phyloP scores from a whole-genome alignment of 2,888 invertebrate genomes.

The Leucophenga maculata region DNA sequence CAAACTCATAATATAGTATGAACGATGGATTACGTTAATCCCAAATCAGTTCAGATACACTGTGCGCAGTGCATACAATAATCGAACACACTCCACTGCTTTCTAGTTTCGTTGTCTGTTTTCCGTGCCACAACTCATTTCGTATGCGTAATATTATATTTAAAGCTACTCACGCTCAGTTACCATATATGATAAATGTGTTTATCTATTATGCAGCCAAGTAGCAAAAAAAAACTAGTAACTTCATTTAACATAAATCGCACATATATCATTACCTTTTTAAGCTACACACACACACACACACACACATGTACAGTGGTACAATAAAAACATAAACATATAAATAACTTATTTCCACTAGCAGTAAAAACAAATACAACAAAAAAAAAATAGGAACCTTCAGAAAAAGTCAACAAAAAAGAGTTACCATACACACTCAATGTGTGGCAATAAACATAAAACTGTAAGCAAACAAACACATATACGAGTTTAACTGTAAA shows the following conservation, averaged over 20 bases:
- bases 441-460: slow-evolving; percentile 25
- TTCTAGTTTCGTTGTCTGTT: neutral
- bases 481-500: neutral
- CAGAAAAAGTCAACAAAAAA: neutral
- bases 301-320: neutral
- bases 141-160: neutral
- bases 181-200: neutral
- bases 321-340: slow-evolving; percentile 2
- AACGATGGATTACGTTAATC: too few relatives aligned
- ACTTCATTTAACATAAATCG: slow-evolving; percentile 20
- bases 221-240: neutral
- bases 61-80: too few relatives aligned
- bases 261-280: slow-evolving; percentile 24
- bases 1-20: too few relatives aligned
- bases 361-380: neutral
- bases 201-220: slow-evolving; percentile 1
- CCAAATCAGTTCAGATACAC: too few relatives aligned
- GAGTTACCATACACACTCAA: slow-evolving; percentile 5
- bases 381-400: neutral
- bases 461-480: slow-evolving; percentile 4
- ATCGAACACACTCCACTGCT: too few relatives aligned
- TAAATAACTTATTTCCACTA: slow-evolving; percentile 23
- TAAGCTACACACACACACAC: slow-evolving; percentile 40
- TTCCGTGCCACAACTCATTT: neutral
- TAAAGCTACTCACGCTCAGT: neutral